phyloP scores from a whole-genome alignment of 2,113 vertebrate genomes.

The Haemorhous mexicanus region DNA sequence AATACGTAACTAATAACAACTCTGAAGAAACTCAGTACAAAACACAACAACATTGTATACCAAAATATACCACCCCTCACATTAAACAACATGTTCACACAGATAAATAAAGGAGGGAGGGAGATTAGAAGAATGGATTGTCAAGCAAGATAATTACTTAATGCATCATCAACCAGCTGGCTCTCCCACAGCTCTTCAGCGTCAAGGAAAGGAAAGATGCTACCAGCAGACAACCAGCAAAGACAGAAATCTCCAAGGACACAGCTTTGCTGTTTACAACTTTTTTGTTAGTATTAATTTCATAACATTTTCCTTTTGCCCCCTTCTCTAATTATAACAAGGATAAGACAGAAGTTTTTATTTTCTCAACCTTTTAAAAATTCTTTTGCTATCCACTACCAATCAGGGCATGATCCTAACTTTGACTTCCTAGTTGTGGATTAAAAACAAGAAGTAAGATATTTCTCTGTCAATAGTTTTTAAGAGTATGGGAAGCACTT shows the following conservation, averaged over 20 bases:
- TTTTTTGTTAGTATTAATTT: not conserved
- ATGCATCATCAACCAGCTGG: not conserved
- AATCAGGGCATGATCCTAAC: not conserved
- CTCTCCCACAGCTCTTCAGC: not conserved
- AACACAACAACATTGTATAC: not conserved
- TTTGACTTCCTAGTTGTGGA: not conserved
- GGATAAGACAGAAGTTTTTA: not conserved
- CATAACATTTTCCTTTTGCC: not conserved
- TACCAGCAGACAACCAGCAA: not conserved
- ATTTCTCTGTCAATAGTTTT: not conserved
- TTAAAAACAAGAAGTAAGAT: not conserved
- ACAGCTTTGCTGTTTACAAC: not conserved
- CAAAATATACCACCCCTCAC: not conserved
- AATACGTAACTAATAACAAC: not conserved
- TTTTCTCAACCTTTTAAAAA: not conserved
- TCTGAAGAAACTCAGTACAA: not conserved
- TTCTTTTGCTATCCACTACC: not conserved
- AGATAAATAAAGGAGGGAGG: not conserved
- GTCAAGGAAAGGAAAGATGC: not conserved
- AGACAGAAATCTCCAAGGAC: not conserved
- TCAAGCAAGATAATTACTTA: not conserved
- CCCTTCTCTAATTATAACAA: not conserved
- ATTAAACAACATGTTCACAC: not conserved
- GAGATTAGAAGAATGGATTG: not conserved
- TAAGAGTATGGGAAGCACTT: not conserved